These are phyloP conservation scores for Drosophila bunnanda DNA, from an alignment of 2,888 invertebrate genomes.

Conservation along the genomic window DNA sequence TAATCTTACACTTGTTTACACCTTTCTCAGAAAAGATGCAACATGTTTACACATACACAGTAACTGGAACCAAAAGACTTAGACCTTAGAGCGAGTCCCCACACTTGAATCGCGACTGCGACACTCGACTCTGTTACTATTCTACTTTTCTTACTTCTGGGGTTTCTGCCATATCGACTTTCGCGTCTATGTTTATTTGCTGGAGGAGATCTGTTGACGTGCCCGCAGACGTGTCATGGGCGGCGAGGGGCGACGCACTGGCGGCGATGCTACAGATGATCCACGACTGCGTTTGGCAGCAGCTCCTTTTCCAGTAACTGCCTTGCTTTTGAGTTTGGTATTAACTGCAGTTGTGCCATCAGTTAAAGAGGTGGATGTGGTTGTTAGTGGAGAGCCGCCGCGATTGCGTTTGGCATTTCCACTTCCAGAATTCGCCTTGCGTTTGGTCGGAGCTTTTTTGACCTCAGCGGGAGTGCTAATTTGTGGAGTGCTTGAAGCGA, in stretches of 20 bases:
- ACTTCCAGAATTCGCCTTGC: conserved; percentile 13
- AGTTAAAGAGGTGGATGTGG: conserved; percentile 48
- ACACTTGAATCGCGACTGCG: conserved; percentile 7
- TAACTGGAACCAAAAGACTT: conserved; percentile 67
- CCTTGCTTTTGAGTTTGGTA: conserved; percentile 19
- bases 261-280: conserved; percentile 5
- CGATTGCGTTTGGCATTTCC: conserved; percentile 37
- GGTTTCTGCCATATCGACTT: conserved; percentile 54
- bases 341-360: conserved; percentile 1
- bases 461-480: neutral
- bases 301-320: conserved; percentile 9
- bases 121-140: conserved; percentile 29
- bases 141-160: conserved; percentile 25
- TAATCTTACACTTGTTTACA: conserved; percentile 28
- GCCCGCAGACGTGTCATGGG: conserved; percentile 77
- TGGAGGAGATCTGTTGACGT: conserved; percentile 74
- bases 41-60: conserved; percentile 45
- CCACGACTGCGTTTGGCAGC: conserved; percentile 30
- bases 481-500: conserved; percentile 1
- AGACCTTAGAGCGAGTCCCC: conserved; percentile 33
- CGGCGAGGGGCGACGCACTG: conserved; percentile 55
- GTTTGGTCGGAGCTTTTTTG: conserved; percentile 29
- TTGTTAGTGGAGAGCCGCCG: conserved; percentile 8
- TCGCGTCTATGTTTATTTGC: conserved; percentile 52
- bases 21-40: conserved; percentile 21